Evolutionary conservation across 2,888 invertebrate species (phyloP), one percentile per base, ranked within the genome.

Genomic region (Sinhomidia bicolor): DNA sequence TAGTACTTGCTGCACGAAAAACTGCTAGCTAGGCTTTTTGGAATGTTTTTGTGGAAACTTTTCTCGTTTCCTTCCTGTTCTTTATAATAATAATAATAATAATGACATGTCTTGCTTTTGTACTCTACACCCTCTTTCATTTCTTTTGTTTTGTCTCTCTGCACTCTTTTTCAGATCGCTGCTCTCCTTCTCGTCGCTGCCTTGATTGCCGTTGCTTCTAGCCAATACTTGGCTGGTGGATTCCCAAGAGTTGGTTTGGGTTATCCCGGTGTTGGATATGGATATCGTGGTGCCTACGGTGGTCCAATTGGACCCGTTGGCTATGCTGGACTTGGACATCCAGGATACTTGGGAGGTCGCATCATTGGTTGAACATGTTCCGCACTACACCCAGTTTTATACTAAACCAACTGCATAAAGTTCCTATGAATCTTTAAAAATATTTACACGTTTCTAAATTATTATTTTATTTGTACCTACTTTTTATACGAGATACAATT

Each of bases 171-270:
- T n/a, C 51, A 85, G 85, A 85, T 85, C 51, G 62, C 85, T 62
- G 85, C 78, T 65, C 85, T 85, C 85, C 36, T 90, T 76, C 44
- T 91, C 89, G 82, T 91, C 81, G 91, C 89, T 78, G 91, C 86
- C 80, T 17, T 91, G 68, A 76, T 91, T 44, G 88, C 90, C 71
- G 65, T 87, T 36, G 90, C 89, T 29, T 76, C 89, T 47, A 85
- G 88, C 84, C 91, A 91, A 89, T 89, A 90, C 57, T 90, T 86
- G 76, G 90, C 85, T 62, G 84, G 44, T 62, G 84, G 44, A 20
- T 85, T 76, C 41, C 57, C 36, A 26, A 54, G 71, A 62, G 88
- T 17, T 32, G 85, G 85, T n/a, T 47, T 76, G 54, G 89, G 80
- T 26, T 88, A 88, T 44, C 78, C 76, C 65, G 80, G 80, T 60